Conservation (phyloP, 2,797 vertebrate genomes). For the Pitangus sulphuratus region DNA sequence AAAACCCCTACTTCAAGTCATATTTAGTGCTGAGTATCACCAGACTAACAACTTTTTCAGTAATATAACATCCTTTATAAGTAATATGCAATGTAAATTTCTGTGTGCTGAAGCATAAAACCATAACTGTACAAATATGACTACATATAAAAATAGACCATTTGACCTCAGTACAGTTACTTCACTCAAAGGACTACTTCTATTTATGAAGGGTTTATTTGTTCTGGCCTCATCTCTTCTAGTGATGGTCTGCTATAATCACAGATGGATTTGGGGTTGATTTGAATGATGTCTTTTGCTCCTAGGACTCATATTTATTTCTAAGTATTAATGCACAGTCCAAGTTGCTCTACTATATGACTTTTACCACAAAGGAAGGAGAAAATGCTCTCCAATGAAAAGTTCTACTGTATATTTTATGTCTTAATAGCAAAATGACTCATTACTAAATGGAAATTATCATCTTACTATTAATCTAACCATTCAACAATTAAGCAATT, state of each 20-base stretch:
- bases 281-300: background rate
- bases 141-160: background rate
- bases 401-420: background rate
- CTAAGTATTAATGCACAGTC: background rate
- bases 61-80: background rate
- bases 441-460: background rate
- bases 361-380: background rate
- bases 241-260: background rate
- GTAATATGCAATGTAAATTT: conserved; percentile 6
- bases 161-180: background rate
- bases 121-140: background rate
- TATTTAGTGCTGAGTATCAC: conserved; percentile 53
- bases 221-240: background rate
- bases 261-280: background rate
- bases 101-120: background rate
- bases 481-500: background rate
- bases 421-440: background rate
- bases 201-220: background rate
- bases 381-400: background rate
- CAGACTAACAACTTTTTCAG: conserved; percentile 39
- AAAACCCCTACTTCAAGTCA: conserved; percentile 7
- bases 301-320: background rate
- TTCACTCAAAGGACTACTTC: background rate
- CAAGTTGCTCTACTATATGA: background rate
- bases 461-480: background rate